These are phyloP conservation scores for Phyllostomus discolor DNA, from an alignment of 2,113 vertebrate species.

Conservation along the genomic window DNA sequence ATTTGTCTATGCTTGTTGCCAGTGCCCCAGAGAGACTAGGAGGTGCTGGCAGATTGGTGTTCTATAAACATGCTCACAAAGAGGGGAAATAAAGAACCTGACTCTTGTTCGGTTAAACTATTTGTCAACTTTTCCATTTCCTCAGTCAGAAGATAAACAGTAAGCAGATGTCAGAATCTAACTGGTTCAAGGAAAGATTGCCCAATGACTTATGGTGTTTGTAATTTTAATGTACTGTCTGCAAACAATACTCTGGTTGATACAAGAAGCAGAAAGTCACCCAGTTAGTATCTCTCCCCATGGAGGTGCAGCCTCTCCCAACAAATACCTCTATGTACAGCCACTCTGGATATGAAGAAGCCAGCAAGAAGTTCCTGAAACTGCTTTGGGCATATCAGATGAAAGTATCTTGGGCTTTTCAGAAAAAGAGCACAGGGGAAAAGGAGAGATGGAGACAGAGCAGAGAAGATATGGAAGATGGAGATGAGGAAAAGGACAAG, in stretches of 20 bases:
- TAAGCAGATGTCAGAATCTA: conserved; percentile 72
- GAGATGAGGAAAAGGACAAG: neutral
- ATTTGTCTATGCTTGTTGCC: conserved; percentile 83
- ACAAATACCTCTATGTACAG: neutral
- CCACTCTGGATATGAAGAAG: neutral
- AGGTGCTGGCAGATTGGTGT: conserved; percentile 80
- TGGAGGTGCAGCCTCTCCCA: neutral
- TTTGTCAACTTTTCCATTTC: conserved; percentile 83
- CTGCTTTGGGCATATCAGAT: neutral
- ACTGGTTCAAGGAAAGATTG: conserved; percentile 59
- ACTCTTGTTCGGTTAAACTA: conserved; percentile 80
- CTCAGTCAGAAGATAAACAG: conserved; percentile 77
- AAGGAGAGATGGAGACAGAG: neutral
- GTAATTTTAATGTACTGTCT: conserved; percentile 22
- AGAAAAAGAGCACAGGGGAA: neutral
- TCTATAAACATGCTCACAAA: conserved; percentile 83
- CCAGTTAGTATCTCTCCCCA: neutral
- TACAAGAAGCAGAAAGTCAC: neutral
- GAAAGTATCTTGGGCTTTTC: neutral
- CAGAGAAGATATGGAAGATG: neutral
- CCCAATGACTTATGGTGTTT: conserved; percentile 47
- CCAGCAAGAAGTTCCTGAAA: neutral
- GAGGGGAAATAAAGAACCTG: conserved; percentile 57
- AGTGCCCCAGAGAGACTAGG: conserved; percentile 79
- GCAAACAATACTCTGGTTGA: conserved; percentile 19